Base-by-base conservation (phyloP, 1,140 invertebrate genomes). In the Drosophila seguyi region DNA sequence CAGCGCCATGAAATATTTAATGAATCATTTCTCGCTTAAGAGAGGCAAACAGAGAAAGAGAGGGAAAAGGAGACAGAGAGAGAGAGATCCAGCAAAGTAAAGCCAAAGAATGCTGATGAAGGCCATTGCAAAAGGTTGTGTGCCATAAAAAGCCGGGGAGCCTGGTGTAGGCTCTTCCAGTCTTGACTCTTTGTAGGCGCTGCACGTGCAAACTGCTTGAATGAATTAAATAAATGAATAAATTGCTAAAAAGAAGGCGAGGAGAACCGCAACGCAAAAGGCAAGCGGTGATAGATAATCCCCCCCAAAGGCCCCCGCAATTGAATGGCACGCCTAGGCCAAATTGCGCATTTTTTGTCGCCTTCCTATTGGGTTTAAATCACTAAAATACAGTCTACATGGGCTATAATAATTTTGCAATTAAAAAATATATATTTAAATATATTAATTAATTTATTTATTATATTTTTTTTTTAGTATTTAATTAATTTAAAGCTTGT, bases 31-130 rank as follows among this genome's bases (percentile, higher is more conserved):
- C 8, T 11, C 1, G 20, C 52, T n/a, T 38, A 55, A 45, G 31
- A 52, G 31, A 14, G 53, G 39, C 25, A 47, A 25, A 42, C 31
- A 47, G 20, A 14, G 47, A 44, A 31, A 53, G 25, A 47, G 27
- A 47, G 58, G 59, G 48, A 52, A 42, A 13, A 18, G 0, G 4
- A 18, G 52, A 62, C 25, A 18, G 31, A 36, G 38, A 59, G 57
- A 66, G 53, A 56, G 31, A 60, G 10, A 34, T 10, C 10, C 58
- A 71, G 36, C 39, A 52, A 75, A 58, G 39, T 25, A 34, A 52
- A 50, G 52, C 62, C 38, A 25, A 87, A 82, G 82, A 87, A 86
- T 87, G 69, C 42, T 75, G 81, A 85, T 85, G 81, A 84, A 85
- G 81, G 81, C 81, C 81, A 77, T 67, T 63, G 65, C 66, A 68